Base-by-base conservation (phyloP, 2,797 vertebrate species). In the Aeoliscus strigatus region DNA sequence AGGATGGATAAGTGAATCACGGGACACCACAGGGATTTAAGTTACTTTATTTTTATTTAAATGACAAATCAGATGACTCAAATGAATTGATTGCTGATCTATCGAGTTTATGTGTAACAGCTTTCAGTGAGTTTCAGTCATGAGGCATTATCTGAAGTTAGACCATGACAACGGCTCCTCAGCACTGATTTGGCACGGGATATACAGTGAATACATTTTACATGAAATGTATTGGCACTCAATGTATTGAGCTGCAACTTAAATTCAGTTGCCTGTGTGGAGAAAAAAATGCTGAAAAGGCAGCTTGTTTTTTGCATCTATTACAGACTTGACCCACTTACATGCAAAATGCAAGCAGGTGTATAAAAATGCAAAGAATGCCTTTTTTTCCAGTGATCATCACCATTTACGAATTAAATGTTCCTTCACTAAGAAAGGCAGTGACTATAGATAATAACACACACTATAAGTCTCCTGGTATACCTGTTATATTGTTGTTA, bases 361-460 rank as follows among this genome's bases (percentile, higher is more conserved):
- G 56, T 39, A 68, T 79, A 69, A 70, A 83, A 77, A 82, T 73
- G 68, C 70, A 79, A 69, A 21, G 6, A 69, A 65, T 69, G 44
- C 69, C 75, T 70, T 83, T 80, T 78, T 68, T 75, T 30, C 62
- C 53, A 38, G 66, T 1, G 27, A 48, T 72, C 53, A 8, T 74
- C 64, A 60, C 60, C 62, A 60, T 79, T 80, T 63, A 76, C 60
- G 67, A 69, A 67, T 69, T 38, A 60, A 66, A 3, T 40, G 65
- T 67, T 55, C 37, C 38, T 37, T 11, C 10, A 50, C 47, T 27
- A 49, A 71, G 54, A 68, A 54, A 40, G 42, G 38, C 60, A 2
- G 18, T 34, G 4, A 36, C 54, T 40, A 53, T 59, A 61, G 39
- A 27, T 35, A 17, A 51, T 45, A 3, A 9, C 8, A 10, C 5